These are phyloP conservation scores for Bradypodion ventrale DNA, from an alignment of 2,797 vertebrate genomes.

Conservation along the genomic window DNA sequence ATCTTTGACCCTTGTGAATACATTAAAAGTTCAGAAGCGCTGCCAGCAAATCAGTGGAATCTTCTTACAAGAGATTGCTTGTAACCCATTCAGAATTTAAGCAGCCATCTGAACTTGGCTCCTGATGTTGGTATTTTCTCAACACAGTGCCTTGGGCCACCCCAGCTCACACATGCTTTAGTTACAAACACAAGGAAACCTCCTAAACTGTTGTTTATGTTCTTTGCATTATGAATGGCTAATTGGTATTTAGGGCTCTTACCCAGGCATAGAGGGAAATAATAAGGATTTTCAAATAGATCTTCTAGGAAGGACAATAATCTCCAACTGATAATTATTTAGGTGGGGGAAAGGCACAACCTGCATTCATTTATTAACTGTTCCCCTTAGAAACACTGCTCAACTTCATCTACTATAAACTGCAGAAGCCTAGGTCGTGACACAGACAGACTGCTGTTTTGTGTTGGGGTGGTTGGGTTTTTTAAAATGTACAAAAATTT, in stretches of 20 bases:
- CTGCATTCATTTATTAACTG: conserved; percentile 5
- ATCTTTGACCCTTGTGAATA: background rate
- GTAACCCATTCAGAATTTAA: background rate
- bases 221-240: background rate
- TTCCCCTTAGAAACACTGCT: background rate
- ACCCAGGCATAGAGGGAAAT: background rate
- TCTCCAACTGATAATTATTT: background rate
- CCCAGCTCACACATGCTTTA: background rate
- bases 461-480: background rate
- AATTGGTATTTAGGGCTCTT: background rate
- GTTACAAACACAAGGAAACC: background rate
- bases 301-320: background rate
- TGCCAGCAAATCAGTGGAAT: background rate
- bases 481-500: background rate
- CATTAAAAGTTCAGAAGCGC: background rate
- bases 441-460: background rate
- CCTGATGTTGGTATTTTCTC: background rate
- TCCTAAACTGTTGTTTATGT: background rate
- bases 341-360: background rate
- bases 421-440: background rate
- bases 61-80: background rate
- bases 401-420: background rate
- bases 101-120: background rate
- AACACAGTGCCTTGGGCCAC: background rate
- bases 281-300: conserved; percentile 3